Conservation (phyloP, 2,888 invertebrate species). For the Agonum fuliginosum region DNA sequence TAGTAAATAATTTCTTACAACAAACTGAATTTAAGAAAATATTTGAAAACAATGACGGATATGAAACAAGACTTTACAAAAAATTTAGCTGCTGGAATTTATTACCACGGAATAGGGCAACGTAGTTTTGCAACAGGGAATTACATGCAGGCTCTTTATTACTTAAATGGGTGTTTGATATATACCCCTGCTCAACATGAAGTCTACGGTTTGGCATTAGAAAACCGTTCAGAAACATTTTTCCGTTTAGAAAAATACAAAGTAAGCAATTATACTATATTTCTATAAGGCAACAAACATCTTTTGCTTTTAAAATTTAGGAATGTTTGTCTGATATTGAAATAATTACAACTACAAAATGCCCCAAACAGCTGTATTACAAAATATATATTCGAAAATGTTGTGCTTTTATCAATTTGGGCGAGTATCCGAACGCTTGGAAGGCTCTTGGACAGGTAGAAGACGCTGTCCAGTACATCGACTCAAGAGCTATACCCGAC, state of each 20-base stretch:
- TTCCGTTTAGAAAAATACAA: not conserved
- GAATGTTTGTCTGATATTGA: not conserved
- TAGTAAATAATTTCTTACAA: not conserved
- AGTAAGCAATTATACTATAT: not conserved
- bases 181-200: not conserved
- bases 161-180: not conserved
- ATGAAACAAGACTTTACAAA: not conserved
- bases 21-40: constrained; percentile 3
- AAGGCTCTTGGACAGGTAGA: not conserved
- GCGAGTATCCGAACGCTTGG: not conserved
- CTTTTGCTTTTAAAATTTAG: not conserved
- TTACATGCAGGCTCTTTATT: not conserved
- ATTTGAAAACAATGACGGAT: not conserved
- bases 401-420: not conserved
- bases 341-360: not conserved
- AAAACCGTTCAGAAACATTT: not conserved
- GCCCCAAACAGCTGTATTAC: not conserved
- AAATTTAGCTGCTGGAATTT: not conserved
- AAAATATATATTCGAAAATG: constrained; percentile 1
- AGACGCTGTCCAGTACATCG: not conserved
- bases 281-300: not conserved
- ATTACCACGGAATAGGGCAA: not conserved
- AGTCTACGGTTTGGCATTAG: not conserved
- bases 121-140: not conserved
- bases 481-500: not conserved